phyloP scores from a whole-genome alignment of 2,888 invertebrate genomes.

The Cheilosia pagana region DNA sequence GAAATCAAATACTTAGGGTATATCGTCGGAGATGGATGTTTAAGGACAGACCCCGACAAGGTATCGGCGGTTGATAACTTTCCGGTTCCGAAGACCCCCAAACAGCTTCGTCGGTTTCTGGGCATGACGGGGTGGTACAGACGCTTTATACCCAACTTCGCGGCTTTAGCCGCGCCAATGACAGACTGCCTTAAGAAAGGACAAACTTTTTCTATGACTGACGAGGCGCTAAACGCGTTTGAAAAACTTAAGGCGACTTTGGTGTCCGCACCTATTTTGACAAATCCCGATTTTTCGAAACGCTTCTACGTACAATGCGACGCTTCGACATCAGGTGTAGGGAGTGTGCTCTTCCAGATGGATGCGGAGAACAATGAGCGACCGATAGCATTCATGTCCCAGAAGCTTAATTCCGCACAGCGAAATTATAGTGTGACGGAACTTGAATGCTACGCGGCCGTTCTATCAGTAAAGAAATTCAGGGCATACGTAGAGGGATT shows the following conservation, averaged over 20 bases:
- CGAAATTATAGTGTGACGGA: not conserved
- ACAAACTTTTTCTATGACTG: not conserved
- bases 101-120: not conserved
- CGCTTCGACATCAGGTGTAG: not conserved
- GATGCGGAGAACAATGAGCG: not conserved
- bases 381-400: slow-evolving; percentile 2
- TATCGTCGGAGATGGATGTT: slow-evolving; percentile 3
- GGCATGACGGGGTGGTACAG: not conserved
- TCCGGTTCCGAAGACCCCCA: not conserved
- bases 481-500: not conserved
- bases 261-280: not conserved
- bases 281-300: not conserved
- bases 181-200: not conserved
- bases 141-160: not conserved
- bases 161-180: not conserved
- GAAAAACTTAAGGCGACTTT: not conserved
- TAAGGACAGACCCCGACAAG: not conserved
- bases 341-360: not conserved
- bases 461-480: not conserved
- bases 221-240: slow-evolving; percentile 7
- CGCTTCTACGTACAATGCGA: slow-evolving; percentile 1
- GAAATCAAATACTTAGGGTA: slow-evolving; percentile 20
- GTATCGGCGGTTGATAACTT: not conserved
- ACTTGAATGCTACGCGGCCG: not conserved
- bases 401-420: not conserved